phyloP scores from a whole-genome alignment of 2,888 invertebrate species.

The Corythucha ciliata region DNA sequence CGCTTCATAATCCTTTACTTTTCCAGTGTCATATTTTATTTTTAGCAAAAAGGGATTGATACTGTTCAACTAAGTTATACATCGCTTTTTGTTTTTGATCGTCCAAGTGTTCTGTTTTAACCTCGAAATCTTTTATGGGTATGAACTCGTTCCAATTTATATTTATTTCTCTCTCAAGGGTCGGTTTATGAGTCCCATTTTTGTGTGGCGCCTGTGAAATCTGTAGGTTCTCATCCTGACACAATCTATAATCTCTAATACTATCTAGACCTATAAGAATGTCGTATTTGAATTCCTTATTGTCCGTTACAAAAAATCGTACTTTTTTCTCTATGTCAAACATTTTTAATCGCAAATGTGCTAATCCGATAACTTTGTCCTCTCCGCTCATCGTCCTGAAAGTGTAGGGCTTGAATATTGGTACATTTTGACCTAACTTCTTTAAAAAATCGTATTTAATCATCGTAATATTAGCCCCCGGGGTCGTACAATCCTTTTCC shows the following conservation, averaged over 20 bases:
- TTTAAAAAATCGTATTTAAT: not conserved
- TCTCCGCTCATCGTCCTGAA: constrained; percentile 14
- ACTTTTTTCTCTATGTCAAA: constrained; percentile 8
- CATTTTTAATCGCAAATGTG: constrained; percentile 2
- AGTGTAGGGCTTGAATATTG: not conserved
- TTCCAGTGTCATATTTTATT: constrained; percentile 20
- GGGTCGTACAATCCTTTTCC: constrained; percentile 5
- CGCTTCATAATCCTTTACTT: constrained; percentile 13
- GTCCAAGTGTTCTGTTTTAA: constrained; percentile 1
- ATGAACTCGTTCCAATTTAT: constrained; percentile 12
- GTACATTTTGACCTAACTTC: not conserved
- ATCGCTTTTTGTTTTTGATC: constrained; percentile 6
- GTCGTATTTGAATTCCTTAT: constrained; percentile 1
- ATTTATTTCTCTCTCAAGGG: no score
- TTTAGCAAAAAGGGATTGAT: constrained; percentile 15
- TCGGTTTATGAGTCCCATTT: no score
- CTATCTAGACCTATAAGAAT: constrained; percentile 4
- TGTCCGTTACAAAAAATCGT: not conserved
- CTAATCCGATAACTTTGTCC: constrained; percentile 3
- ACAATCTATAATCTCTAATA: not conserved
- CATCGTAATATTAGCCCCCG: not conserved
- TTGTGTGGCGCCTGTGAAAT: constrained; percentile 6
- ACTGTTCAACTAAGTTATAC: constrained; percentile 13
- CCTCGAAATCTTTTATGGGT: constrained; percentile 6
- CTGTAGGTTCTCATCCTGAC: constrained; percentile 2